Base-by-base conservation (phyloP, 2,888 invertebrate genomes). In the Adelognathus sp. region DNA sequence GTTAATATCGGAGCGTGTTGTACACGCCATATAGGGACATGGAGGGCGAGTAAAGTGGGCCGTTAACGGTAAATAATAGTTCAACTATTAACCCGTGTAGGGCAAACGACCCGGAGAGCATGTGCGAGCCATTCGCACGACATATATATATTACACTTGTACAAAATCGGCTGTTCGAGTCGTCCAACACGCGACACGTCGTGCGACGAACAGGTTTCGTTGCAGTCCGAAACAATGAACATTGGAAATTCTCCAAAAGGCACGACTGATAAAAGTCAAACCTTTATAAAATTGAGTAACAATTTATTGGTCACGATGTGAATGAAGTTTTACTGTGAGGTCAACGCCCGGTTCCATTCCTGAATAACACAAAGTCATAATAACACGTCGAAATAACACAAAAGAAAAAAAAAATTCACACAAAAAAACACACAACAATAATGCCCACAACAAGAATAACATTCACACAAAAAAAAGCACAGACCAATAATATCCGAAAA, bases 61-160 rank as follows among this genome's bases (percentile, higher is more conserved):
- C 86, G 86, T 88, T 89, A 87, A 85, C 86, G 80, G 86, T 89
- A 87, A 89, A 90, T 89, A 89, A 89, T 86, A 87, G 85, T 85
- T 82, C 79, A 86, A 86, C 85, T 86, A 86, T 87, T 86, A 86
- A 84, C 81, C 58, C 2, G 36, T 36, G 36, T 36, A 36, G 50
- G 50, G 61, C 56, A 60, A 74, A 73, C 75, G 71, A 61, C 61
- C n/a, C n/a, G n/a, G 18, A 7, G 18, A 72, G 29, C 75, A 60
- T 54, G 64, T 79, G 79, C 24, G 50, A 7, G 29, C 64, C 39
- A 60, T 39, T 46, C 3, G 41, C 27, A 50, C 14, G 74, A 73
- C 77, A 85, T 80, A 85, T 84, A 83, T 86, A 84, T 81, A n/a
- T n/a, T 83, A 82, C 80, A 79, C 84, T 80, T 82, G 83, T 85